These are phyloP conservation scores for Heterodera carotae DNA, from an alignment of 1,140 invertebrate species.

Conservation along the genomic window DNA sequence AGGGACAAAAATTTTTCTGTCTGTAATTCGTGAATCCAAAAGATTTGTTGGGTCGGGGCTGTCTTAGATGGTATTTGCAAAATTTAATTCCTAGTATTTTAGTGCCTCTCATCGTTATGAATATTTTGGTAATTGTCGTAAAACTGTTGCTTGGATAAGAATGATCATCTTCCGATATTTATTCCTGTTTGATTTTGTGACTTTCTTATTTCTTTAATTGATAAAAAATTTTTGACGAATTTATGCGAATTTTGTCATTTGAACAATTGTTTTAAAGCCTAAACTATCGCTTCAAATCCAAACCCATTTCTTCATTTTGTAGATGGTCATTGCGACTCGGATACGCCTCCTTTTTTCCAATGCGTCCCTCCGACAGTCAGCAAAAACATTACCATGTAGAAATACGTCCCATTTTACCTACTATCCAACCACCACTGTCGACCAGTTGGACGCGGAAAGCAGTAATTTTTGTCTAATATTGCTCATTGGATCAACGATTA, in stretches of 20 bases:
- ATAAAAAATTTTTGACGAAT: no score
- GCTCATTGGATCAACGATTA: no score
- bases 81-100: conserved; percentile 40
- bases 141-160: conserved; percentile 25
- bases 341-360: no score
- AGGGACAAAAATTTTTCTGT: background rate
- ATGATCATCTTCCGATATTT: conserved; percentile 4
- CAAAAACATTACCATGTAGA: background rate
- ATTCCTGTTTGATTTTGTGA: background rate
- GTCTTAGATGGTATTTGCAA: no score
- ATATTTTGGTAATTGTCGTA: conserved; percentile 55
- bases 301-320: no score
- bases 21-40: no score
- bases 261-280: no score
- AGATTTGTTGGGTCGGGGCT: no score
- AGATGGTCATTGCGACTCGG: no score
- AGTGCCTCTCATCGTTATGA: conserved; percentile 58
- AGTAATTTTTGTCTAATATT: no score
- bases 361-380: background rate
- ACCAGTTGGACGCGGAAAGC: conserved; percentile 39
- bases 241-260: no score
- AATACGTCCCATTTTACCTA: conserved; percentile 34
- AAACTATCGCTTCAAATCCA: no score
- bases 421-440: conserved; percentile 12
- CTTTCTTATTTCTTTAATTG: conserved; percentile 6